Base-by-base conservation (phyloP, 2,113 vertebrate genomes). In the Cardinalis cardinalis region DNA sequence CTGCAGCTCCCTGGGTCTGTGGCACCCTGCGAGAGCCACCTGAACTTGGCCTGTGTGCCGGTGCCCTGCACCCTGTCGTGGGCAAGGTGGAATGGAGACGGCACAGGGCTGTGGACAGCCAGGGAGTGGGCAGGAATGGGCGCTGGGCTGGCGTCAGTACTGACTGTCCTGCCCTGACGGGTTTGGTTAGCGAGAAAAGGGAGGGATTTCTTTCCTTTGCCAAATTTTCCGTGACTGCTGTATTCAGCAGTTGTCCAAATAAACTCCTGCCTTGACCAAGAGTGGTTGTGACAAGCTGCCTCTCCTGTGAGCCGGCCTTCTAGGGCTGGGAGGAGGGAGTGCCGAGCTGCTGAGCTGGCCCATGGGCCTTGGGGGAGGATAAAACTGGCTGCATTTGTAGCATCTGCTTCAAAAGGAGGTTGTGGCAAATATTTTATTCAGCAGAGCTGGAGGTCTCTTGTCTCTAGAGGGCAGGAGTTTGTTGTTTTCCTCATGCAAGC, bases 401-500 rank as follows among this genome's bases (percentile, higher is more conserved):
- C 95, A 96, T 95, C 95, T 96, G 95, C 95, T 96, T 93, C 93
- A 41, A 70, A 96, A 94, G 92, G 84, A 95, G 87, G 68, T 56
- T 90, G 92, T 94, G 93, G 92, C 90, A 94, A 82, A 95, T 96
- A 93, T 95, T 95, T 95, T 92, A 96, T 96, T 95, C 95, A 96
- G 92, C 88, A 92, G 92, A 95, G 89, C 89, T 96, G 90, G 93
- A 96, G 90, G 95, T 95, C 95, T 96, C 71, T 87, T 95, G 87
- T 96, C 95, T 95, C 95, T 95, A 96, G 95, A 95, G 93, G 95
- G 95, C 95, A 95, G 89, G 87, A 95, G 90, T 90, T 94, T 94
- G 92, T 95, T 96, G 93, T 95, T 94, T 96, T 95, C 84, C 84
- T 85, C 77, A 7, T 55, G 43, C 19, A 24, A 84, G 74, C 80